Percentiles rank a stretch among this genome's conserved stretches.
phyloP scores from a whole-genome alignment of 1,140 invertebrate genomes.

The Cydia pomonella region DNA sequence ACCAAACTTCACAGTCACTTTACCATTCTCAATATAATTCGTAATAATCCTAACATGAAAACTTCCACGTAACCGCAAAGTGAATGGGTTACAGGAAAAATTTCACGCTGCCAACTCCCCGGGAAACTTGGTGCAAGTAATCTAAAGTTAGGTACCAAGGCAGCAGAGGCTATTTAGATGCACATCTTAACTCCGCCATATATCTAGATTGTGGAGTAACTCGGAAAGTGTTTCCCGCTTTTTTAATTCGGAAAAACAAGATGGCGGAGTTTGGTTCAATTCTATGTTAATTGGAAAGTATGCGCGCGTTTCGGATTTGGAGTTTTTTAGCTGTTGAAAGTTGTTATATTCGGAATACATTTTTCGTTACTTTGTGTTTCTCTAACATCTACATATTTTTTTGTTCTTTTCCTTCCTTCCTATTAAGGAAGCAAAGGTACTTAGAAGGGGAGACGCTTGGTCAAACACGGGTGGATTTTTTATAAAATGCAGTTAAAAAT shows the following conservation, averaged over 20 bases:
- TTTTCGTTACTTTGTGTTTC: not conserved
- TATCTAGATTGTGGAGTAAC: constrained; percentile 74
- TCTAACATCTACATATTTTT: not conserved
- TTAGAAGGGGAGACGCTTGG: too few species aligned
- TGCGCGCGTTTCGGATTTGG: constrained; percentile 16
- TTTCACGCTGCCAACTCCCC: constrained; percentile 56
- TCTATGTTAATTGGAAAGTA: constrained; percentile 30
- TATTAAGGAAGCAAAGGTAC: too few species aligned
- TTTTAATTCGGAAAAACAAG: constrained; percentile 35
- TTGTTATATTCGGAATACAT: not conserved
- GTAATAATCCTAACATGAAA: constrained; percentile 28
- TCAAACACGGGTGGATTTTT: too few species aligned
- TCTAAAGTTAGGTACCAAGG: constrained; percentile 77
- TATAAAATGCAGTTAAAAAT: too few species aligned
- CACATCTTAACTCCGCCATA: constrained; percentile 77
- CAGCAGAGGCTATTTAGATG: constrained; percentile 77
- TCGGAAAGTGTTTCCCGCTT: constrained; percentile 55
- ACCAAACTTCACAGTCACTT: not conserved
- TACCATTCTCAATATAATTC: constrained; percentile 15
- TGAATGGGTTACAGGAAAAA: constrained; percentile 71
- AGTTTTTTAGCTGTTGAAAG: not conserved
- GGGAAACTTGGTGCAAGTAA: constrained; percentile 72
- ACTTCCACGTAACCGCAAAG: constrained; percentile 42
- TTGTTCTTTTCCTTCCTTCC: not conserved
- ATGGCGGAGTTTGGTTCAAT: constrained; percentile 15